Conservation (phyloP, 2,888 invertebrate genomes). For the Pristionchus japonicus region DNA sequence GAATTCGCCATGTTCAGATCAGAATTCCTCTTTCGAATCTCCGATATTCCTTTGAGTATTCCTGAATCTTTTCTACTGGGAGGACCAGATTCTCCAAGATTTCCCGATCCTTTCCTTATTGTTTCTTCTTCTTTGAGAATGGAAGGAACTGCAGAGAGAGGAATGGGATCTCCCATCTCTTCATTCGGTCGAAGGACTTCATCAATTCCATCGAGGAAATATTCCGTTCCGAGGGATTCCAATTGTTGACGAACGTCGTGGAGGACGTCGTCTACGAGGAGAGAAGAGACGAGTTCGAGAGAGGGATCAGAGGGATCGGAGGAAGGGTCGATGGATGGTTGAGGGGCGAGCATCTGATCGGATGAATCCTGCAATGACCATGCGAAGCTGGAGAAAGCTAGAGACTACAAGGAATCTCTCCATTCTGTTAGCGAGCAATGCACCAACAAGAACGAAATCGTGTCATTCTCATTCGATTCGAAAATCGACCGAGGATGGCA, state of each 20-base stretch:
- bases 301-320: neutral
- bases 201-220: neutral
- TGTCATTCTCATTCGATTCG: neutral
- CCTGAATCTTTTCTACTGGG: slow-evolving; percentile 10
- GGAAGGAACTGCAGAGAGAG: neutral
- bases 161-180: slow-evolving; percentile 18
- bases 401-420: neutral
- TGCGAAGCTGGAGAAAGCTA: neutral
- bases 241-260: slow-evolving; percentile 18
- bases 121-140: neutral
- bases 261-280: slow-evolving; percentile 21
- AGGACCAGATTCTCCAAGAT: neutral
- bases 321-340: neutral
- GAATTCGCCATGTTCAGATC: neutral
- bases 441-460: neutral
- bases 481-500: neutral
- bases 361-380: neutral
- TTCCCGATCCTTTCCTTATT: neutral
- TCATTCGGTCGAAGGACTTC: neutral
- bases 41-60: slow-evolving; percentile 11
- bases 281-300: neutral
- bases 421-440: neutral
- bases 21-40: slow-evolving; percentile 2
- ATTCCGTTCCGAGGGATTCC: neutral
- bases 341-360: neutral